A percentile compares a stretch with the other conserved stretches of the same genome.
Evolutionary conservation across 2,113 vertebrate genomes (phyloP).

Genomic region (Acrocephalus kingi): DNA sequence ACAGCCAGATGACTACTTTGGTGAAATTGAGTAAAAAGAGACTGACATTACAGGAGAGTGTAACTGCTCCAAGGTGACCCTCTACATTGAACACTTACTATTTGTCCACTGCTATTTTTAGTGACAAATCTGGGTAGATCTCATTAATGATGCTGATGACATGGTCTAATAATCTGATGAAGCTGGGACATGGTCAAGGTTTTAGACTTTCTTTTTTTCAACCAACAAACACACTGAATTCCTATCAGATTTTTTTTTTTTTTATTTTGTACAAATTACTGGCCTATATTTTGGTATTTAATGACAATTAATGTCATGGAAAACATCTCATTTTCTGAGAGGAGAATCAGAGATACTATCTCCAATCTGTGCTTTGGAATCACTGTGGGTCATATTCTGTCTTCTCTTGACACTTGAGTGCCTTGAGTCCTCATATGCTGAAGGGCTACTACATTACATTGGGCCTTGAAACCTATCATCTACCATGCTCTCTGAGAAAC

Average conservation of each 20-base stretch:
- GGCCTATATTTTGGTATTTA: background rate
- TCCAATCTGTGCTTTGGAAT: background rate
- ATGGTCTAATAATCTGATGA: constrained; percentile 44
- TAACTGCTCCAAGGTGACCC: constrained; percentile 45
- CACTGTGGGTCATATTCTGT: background rate
- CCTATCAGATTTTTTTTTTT: background rate
- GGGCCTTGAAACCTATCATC: background rate
- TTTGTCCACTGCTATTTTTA: constrained; percentile 48
- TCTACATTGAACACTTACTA: background rate
- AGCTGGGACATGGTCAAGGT: constrained; percentile 22
- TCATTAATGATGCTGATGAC: constrained; percentile 13
- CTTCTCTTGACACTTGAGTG: background rate
- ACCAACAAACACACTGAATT: background rate
- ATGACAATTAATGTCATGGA: background rate
- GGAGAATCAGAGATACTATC: background rate
- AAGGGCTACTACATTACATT: accelerated
- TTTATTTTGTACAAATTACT: background rate
- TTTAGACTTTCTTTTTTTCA: background rate
- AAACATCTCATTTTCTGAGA: background rate
- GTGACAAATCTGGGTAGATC: constrained; percentile 45
- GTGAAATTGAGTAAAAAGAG: constrained; percentile 47
- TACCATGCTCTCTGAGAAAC: background rate
- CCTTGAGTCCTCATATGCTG: background rate
- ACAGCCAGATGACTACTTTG: constrained; percentile 35
- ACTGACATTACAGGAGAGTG: constrained; percentile 20